Evolutionary conservation across 1,140 invertebrate genomes (phyloP), one percentile per base, ranked within the genome.

Genomic region (Drosophila pseudoobscura): DNA sequence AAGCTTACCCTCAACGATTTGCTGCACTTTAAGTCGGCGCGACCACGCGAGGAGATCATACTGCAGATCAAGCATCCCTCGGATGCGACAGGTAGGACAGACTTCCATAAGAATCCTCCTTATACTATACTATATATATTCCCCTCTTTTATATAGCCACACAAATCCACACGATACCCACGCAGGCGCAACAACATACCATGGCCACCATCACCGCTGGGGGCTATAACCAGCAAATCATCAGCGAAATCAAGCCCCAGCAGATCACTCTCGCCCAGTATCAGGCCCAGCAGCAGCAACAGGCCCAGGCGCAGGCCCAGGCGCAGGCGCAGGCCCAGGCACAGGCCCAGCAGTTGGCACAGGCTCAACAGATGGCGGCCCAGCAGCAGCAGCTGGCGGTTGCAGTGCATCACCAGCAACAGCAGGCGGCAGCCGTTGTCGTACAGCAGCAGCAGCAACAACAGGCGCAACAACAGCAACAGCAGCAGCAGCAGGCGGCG

Each of bases 181-280:
- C 90, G n/a, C 89, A 89, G 52, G 66, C 77, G 56, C 85, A 89
- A 49, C 89, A 91, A 49, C 89, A 91, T 53, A 89, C 89, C 9
- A 90, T 91, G 77, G 89, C 89, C 17, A 90, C 89, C 1, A 90
- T 91, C n/a, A 90, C 89, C 2, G 85, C 89, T 5, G 80, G 83
- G 17, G 75, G 85, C 44, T 91, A 91, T 59, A 91, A 91, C 57
- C 90, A 91, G 57, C 90, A 91, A 58, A 91, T 91, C 46, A 91
- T 91, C 45, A 91, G 90, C 51, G 90, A 91, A 49, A 91, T 91
- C 15, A 91, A 91, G 58, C 89, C 90, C 2, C 90, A 91, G 56
- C 90, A 91, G 62, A 91, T 91, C n/a, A 91, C 89, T 2, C 50
- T 91, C 46, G 89, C 89, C 7, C 90, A 91, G 46, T 91, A 91